phyloP scores from a whole-genome alignment of 2,797 vertebrate species.

The Simalia tracyae region DNA sequence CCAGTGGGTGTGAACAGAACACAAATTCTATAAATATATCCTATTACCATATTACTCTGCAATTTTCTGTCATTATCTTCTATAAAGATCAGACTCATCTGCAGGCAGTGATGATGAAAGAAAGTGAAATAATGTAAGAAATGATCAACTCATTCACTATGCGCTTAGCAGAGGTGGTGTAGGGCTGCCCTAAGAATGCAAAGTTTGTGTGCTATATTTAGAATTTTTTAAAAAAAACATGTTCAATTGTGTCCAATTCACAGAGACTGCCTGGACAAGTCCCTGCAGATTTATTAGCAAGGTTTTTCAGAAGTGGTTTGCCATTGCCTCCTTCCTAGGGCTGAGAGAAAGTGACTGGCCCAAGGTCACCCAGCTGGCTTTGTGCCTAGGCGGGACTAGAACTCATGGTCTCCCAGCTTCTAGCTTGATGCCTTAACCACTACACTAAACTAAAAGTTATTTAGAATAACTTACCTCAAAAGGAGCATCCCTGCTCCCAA shows the following conservation, averaged over 20 bases:
- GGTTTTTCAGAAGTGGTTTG: too few relatives aligned
- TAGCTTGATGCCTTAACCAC: too few relatives aligned
- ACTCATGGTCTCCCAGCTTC: too few relatives aligned
- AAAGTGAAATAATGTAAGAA: constrained; percentile 54
- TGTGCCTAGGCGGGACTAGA: too few relatives aligned
- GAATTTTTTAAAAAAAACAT: background rate
- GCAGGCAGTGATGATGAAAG: constrained; percentile 46
- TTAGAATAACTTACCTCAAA: background rate
- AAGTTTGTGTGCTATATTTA: background rate
- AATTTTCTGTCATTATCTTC: constrained; percentile 67
- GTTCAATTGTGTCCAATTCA: too few relatives aligned
- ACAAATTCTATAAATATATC: constrained; percentile 68
- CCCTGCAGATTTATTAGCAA: too few relatives aligned
- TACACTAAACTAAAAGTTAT: too few relatives aligned
- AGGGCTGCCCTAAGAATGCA: constrained; percentile 11
- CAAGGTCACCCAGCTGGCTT: too few relatives aligned
- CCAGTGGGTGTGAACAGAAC: constrained; percentile 57
- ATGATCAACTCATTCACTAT: constrained; percentile 44
- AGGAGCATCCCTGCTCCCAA: fast-evolving
- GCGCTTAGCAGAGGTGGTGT: background rate
- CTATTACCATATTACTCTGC: constrained; percentile 66
- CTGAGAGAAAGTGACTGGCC: too few relatives aligned
- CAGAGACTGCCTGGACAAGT: too few relatives aligned
- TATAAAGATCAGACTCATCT: constrained; percentile 64
- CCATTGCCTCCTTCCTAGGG: too few relatives aligned